phyloP scores from a whole-genome alignment of 2,113 vertebrate species.

The Trinectes maculatus region DNA sequence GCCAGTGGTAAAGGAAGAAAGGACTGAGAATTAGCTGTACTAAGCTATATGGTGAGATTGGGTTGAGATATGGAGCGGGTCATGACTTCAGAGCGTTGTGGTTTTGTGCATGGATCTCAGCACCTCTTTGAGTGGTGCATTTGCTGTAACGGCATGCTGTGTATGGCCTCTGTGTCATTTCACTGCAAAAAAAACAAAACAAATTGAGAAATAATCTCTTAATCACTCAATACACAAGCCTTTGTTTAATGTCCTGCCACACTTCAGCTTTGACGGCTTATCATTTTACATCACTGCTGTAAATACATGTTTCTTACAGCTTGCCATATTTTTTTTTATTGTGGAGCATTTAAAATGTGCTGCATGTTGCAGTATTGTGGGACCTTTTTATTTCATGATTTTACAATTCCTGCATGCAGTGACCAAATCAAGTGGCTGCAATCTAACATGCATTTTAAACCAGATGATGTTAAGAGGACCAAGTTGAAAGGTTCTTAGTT shows the following conservation, averaged over 20 bases:
- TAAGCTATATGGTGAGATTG: slow-evolving; percentile 57
- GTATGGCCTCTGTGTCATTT: slow-evolving; percentile 5
- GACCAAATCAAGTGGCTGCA: slow-evolving; percentile 3
- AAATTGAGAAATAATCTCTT: slow-evolving; percentile 8
- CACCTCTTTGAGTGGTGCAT: background rate
- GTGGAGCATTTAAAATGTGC: slow-evolving; percentile 5
- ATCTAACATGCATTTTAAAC: slow-evolving; percentile 32
- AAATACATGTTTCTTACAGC: slow-evolving; percentile 10
- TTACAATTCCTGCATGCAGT: slow-evolving; percentile 38
- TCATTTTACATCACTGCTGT: slow-evolving; percentile 3
- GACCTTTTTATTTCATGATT: background rate
- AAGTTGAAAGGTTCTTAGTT: background rate
- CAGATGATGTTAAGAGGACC: background rate
- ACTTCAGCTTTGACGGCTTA: slow-evolving; percentile 4
- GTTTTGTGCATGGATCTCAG: slow-evolving; percentile 43
- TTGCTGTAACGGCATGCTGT: slow-evolving; percentile 41
- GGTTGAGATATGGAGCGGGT: slow-evolving; percentile 31
- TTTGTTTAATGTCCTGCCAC: slow-evolving; percentile 10
- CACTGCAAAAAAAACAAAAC: background rate
- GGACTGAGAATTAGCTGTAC: slow-evolving; percentile 43
- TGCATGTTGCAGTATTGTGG: slow-evolving; percentile 40
- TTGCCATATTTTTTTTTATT: background rate
- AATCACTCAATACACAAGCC: slow-evolving; percentile 8
- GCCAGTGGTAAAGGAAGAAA: slow-evolving; percentile 53
- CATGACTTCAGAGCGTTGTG: slow-evolving; percentile 29